Conservation (phyloP, 2,113 vertebrate species). For the Gadus chalcogrammus region DNA sequence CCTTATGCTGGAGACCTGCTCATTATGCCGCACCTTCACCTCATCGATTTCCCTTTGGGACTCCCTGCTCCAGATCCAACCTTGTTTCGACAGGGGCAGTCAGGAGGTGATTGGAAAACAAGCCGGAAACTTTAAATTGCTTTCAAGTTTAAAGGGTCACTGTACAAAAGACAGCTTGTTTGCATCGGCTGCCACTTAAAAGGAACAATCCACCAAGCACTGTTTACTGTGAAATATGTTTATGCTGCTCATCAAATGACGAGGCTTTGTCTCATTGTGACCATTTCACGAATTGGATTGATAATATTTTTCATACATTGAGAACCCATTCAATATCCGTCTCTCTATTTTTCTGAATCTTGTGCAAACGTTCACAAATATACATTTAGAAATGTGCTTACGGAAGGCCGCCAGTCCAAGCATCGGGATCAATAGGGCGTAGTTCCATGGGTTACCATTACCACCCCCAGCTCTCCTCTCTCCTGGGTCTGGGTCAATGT, state of each 20-base stretch:
- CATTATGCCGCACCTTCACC: slow-evolving; percentile 74
- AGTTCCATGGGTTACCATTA: slow-evolving; percentile 91
- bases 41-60: slow-evolving; percentile 85
- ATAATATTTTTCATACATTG: too few relatives aligned
- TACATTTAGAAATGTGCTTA: slow-evolving; percentile 69
- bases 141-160: too few relatives aligned
- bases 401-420: slow-evolving; percentile 93
- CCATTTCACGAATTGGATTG: too few relatives aligned
- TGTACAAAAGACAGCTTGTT: too few relatives aligned
- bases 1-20: slow-evolving; percentile 69
- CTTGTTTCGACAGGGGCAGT: slow-evolving; percentile 64
- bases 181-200: too few relatives aligned
- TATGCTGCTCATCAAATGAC: too few relatives aligned
- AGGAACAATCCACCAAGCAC: too few relatives aligned
- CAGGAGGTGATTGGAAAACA: not conserved
- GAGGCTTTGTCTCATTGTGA: too few relatives aligned
- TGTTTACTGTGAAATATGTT: too few relatives aligned
- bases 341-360: too few relatives aligned
- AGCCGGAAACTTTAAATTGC: not conserved
- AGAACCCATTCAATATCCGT: too few relatives aligned
- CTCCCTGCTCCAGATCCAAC: slow-evolving; percentile 94
- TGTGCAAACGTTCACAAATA: not conserved
- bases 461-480: slow-evolving; percentile 77
- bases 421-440: slow-evolving; percentile 92
- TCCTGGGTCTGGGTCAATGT: slow-evolving; percentile 81